phyloP scores from a whole-genome alignment of 2,888 invertebrate genomes.

The Nowickia ferox region DNA sequence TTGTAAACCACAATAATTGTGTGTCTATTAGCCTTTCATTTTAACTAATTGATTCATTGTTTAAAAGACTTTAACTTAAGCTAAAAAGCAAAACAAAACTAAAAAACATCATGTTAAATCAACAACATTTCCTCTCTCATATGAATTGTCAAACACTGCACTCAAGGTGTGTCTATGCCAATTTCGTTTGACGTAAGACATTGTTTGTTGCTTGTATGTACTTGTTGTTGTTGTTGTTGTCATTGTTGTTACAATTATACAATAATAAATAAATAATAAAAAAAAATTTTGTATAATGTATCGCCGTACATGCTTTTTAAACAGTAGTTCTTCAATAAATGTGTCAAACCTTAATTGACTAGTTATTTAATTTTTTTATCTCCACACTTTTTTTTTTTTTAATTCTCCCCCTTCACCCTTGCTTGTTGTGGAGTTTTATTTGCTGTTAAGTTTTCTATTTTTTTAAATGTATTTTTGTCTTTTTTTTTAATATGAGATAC shows the following conservation, averaged over 20 bases:
- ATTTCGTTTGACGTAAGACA: slow-evolving; percentile 47
- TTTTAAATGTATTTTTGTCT: neutral
- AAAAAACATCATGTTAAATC: slow-evolving; percentile 38
- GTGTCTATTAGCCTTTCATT: slow-evolving; percentile 3
- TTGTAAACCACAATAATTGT: too few species aligned
- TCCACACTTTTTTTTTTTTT: neutral
- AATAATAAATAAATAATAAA: neutral
- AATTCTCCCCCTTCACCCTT: neutral
- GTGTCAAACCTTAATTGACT: slow-evolving; percentile 69
- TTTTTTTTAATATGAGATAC: slow-evolving; percentile 27
- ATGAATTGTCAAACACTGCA: slow-evolving; percentile 20
- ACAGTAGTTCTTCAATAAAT: slow-evolving; percentile 74
- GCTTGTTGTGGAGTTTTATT: neutral
- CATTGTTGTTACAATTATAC: slow-evolving; percentile 41
- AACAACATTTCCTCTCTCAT: slow-evolving; percentile 54
- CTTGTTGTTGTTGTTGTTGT: slow-evolving; percentile 25
- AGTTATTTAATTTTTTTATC: slow-evolving; percentile 45
- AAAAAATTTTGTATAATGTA: slow-evolving; percentile 5
- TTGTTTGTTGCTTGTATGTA: slow-evolving; percentile 46
- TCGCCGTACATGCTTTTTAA: slow-evolving; percentile 44
- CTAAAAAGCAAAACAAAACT: neutral
- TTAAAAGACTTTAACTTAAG: slow-evolving; percentile 8
- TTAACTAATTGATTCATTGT: slow-evolving; percentile 47
- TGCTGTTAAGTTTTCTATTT: neutral
- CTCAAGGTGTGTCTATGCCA: slow-evolving; percentile 46